Percentiles rank a stretch among this genome's conserved stretches.
Conservation (phyloP, 2,113 vertebrate genomes). For the Neolamprologus devosi region DNA sequence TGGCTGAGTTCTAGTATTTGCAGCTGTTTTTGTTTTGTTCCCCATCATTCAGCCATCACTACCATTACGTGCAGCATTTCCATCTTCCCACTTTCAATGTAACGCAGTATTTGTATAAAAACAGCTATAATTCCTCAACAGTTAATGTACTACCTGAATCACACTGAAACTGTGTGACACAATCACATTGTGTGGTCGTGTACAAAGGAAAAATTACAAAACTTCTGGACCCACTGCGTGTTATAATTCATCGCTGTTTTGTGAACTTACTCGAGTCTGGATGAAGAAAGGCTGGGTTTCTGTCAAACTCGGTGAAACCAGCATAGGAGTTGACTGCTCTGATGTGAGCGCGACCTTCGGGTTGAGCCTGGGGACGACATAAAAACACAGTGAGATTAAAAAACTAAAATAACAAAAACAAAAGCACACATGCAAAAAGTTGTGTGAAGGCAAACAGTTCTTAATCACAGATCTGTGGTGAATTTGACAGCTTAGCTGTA, state of each 20-base stretch:
- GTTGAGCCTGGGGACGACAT: conserved; percentile 49
- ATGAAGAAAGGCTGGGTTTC: conserved; percentile 67
- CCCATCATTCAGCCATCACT: not conserved
- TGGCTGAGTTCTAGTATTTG: not conserved
- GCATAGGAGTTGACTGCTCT: conserved; percentile 80
- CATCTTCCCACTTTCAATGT: not conserved
- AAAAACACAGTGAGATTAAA: not conserved
- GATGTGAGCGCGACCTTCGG: conserved; percentile 69
- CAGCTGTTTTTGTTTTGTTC: not conserved
- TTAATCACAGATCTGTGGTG: not conserved
- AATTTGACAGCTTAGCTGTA: not conserved
- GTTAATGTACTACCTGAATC: not conserved
- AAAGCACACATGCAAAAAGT: not conserved
- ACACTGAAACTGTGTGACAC: not conserved
- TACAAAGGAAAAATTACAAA: not conserved
- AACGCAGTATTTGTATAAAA: not conserved
- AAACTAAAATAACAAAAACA: not conserved
- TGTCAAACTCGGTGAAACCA: conserved; percentile 79
- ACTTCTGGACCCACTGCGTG: not conserved
- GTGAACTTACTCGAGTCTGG: conserved; percentile 77
- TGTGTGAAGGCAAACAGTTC: not conserved
- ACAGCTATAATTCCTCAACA: not conserved
- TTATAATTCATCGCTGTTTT: not conserved
- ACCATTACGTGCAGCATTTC: not conserved
- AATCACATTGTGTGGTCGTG: not conserved